phyloP scores from a whole-genome alignment of 2,113 vertebrate genomes.

The Centropus unirufus region DNA sequence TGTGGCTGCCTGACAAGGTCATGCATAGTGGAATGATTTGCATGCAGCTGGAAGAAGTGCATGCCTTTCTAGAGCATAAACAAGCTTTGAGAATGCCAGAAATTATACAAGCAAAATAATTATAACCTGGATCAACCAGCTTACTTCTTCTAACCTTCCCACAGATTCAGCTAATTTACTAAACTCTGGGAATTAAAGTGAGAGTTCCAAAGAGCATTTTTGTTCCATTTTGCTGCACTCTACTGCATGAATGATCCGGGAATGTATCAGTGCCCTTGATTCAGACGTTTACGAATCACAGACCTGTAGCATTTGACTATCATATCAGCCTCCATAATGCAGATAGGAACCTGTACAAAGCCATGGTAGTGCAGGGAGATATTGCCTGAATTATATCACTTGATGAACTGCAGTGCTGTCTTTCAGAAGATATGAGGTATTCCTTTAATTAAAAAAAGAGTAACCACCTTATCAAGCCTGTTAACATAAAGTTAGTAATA shows the following conservation, averaged over 20 bases:
- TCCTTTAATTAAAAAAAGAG: background rate
- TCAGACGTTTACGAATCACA: conserved; percentile 51
- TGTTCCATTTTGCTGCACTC: conserved; percentile 19
- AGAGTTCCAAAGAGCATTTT: conserved; percentile 2
- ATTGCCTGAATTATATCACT: background rate
- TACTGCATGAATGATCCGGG: conserved; percentile 3
- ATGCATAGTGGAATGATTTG: conserved; percentile 8
- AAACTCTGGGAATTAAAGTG: background rate
- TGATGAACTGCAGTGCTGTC: background rate
- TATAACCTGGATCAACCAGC: background rate
- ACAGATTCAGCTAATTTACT: conserved; percentile 26
- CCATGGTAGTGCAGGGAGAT: background rate
- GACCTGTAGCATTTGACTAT: conserved; percentile 12
- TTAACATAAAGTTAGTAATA: background rate
- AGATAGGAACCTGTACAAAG: background rate
- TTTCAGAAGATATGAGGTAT: background rate
- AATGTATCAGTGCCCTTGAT: conserved; percentile 15
- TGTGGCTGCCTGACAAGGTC: conserved; percentile 41
- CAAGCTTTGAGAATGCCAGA: conserved; percentile 13
- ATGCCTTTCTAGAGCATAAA: conserved; percentile 3
- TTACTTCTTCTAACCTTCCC: conserved; percentile 40
- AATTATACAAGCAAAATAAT: conserved; percentile 44
- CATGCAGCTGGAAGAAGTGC: background rate
- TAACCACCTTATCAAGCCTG: background rate
- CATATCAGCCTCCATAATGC: background rate